phyloP scores from a whole-genome alignment of 2,113 vertebrate species.

The Lates calcarifer region DNA sequence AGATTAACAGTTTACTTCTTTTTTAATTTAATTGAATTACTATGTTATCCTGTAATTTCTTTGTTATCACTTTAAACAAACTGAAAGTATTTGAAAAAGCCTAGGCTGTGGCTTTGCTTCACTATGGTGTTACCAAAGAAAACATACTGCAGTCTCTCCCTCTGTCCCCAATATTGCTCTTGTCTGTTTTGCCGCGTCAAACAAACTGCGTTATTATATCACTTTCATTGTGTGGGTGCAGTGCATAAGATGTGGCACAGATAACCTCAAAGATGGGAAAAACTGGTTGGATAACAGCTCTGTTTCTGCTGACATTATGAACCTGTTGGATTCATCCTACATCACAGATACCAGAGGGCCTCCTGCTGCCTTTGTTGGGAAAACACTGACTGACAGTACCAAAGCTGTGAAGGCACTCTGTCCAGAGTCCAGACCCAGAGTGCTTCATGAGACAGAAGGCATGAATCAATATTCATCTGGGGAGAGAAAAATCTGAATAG shows the following conservation, averaged over 20 bases:
- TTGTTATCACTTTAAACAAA: not conserved
- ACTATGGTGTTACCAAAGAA: not conserved
- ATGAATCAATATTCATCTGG: slow-evolving; percentile 63
- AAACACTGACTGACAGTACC: slow-evolving; percentile 54
- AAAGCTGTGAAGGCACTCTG: slow-evolving; percentile 55
- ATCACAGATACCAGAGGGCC: slow-evolving; percentile 42
- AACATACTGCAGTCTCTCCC: not conserved
- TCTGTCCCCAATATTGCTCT: not conserved
- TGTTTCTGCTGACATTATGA: slow-evolving; percentile 22
- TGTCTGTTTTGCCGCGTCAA: not conserved
- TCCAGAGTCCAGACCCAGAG: slow-evolving; percentile 12
- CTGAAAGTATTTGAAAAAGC: not conserved
- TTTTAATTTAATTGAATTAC: too few relatives aligned
- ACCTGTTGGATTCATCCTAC: slow-evolving; percentile 18
- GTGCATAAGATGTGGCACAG: not conserved
- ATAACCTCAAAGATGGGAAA: not conserved
- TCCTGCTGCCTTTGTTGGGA: slow-evolving; percentile 64
- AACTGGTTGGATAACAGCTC: slow-evolving; percentile 2
- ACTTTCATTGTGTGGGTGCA: not conserved
- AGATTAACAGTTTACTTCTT: not conserved
- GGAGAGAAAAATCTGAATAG: not conserved
- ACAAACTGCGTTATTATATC: not conserved
- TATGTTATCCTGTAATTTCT: not conserved
- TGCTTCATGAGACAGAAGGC: slow-evolving; percentile 56
- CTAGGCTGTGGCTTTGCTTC: not conserved